A percentile compares a stretch with the other conserved stretches of the same genome.
Conservation (phyloP, 2,888 invertebrate species). For the Philonicus albiceps region DNA sequence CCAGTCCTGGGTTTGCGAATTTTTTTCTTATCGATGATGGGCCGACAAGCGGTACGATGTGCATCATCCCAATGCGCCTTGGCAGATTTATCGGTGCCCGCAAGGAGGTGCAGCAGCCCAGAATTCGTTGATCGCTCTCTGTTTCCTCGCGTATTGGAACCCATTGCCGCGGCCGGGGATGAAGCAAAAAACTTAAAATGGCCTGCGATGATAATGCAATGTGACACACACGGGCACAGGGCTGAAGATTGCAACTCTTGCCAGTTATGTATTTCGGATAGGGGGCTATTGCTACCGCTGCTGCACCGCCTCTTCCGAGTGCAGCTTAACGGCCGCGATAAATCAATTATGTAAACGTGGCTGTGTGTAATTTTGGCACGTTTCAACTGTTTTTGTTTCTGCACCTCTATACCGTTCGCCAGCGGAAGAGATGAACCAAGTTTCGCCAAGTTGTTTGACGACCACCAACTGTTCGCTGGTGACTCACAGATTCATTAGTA, state of each 20-base stretch:
- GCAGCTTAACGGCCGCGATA: slow-evolving; percentile 1
- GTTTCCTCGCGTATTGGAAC: too few relatives aligned
- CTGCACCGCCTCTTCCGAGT: background rate
- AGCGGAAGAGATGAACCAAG: background rate
- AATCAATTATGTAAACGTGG: background rate
- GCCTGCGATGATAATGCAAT: slow-evolving; percentile 5
- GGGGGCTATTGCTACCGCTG: background rate
- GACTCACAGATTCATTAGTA: background rate
- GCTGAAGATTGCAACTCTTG: background rate
- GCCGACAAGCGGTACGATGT: background rate
- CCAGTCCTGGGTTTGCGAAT: background rate
- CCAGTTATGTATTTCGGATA: background rate
- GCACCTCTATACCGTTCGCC: background rate
- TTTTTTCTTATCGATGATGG: slow-evolving; percentile 23
- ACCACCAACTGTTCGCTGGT: background rate
- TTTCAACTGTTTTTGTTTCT: background rate
- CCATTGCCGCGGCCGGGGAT: background rate
- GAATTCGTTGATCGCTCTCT: background rate
- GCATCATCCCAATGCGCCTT: slow-evolving; percentile 24
- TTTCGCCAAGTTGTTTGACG: background rate
- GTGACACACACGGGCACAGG: background rate
- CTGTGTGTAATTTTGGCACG: slow-evolving; percentile 20
- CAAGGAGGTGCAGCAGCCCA: slow-evolving; percentile 37
- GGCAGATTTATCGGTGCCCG: slow-evolving; percentile 24
- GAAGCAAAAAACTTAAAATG: background rate